Evolutionary conservation across 2,888 invertebrate genomes (phyloP).

Genomic region (Neocrepidodera transversa): DNA sequence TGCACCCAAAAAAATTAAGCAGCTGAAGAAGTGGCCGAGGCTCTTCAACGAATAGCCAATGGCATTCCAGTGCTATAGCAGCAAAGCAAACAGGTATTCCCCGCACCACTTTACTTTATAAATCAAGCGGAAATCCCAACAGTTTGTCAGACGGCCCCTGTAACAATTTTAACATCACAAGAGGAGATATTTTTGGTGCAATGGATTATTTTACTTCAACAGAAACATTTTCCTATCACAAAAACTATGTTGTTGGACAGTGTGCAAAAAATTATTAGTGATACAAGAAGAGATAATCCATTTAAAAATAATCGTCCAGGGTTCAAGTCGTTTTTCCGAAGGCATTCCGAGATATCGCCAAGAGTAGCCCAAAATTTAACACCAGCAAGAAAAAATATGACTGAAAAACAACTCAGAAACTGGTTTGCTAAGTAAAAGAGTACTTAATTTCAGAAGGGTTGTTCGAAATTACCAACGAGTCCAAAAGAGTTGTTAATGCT

Average conservation of each 20-base stretch:
- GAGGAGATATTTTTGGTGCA: too few species aligned
- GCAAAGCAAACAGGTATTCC: too few species aligned
- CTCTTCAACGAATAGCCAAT: too few species aligned
- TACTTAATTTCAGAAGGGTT: slow-evolving; percentile 44
- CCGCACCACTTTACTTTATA: too few species aligned
- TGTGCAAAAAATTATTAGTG: slow-evolving; percentile 22
- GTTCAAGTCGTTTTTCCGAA: neutral
- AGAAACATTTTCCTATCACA: too few species aligned
- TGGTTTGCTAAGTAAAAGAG: slow-evolving; percentile 49
- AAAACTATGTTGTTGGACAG: too few species aligned
- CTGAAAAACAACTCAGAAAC: slow-evolving; percentile 44
- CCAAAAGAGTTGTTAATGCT: slow-evolving; percentile 51
- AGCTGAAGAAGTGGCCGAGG: too few species aligned
- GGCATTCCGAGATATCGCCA: too few species aligned
- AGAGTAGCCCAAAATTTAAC: slow-evolving; percentile 27
- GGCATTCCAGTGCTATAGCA: too few species aligned
- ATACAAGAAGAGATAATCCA: slow-evolving; percentile 12
- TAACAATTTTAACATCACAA: too few species aligned
- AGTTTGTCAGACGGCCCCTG: slow-evolving; percentile 7
- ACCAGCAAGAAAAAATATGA: slow-evolving; percentile 42
- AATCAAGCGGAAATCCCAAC: neutral
- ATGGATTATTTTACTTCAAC: too few species aligned
- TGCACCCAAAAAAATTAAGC: neutral
- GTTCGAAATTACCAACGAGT: slow-evolving; percentile 35
- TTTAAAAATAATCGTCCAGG: too few species aligned